Evolutionary conservation across 2,113 vertebrate species (phyloP).

Genomic region (Daubentonia madagascariensis): DNA sequence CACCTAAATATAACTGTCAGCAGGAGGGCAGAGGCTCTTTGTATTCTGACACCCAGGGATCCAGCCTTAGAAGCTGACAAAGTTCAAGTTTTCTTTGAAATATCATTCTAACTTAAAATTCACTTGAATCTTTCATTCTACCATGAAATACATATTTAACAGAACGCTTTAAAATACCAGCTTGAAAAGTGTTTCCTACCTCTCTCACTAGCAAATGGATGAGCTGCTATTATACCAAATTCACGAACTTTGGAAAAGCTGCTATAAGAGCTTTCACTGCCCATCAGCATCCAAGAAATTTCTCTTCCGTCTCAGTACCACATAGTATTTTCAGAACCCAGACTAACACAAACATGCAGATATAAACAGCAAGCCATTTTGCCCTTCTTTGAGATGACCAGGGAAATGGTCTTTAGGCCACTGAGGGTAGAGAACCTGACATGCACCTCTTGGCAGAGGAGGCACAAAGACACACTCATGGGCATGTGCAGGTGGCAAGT

Average conservation of each 20-base stretch:
- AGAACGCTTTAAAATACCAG: not conserved
- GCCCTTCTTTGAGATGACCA: not conserved
- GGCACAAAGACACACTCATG: not conserved
- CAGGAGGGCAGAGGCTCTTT: not conserved
- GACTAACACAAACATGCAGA: not conserved
- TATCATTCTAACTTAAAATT: not conserved
- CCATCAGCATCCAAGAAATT: not conserved
- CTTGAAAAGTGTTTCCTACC: not conserved
- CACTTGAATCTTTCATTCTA: not conserved
- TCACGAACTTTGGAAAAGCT: not conserved
- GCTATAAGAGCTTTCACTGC: not conserved
- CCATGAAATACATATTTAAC: not conserved
- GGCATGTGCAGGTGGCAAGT: not conserved
- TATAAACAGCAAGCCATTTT: fast-evolving
- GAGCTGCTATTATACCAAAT: not conserved
- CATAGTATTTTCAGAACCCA: not conserved
- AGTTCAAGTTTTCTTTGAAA: not conserved
- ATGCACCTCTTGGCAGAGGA: not conserved
- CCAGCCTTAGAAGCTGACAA: not conserved
- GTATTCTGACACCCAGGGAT: not conserved
- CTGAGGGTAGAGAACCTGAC: not conserved
- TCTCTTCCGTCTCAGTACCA: not conserved
- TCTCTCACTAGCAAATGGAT: not conserved
- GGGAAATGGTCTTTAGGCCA: not conserved
- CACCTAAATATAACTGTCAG: not conserved